Conservation (phyloP, 2,113 vertebrate genomes). For the Psittacus erithacus region DNA sequence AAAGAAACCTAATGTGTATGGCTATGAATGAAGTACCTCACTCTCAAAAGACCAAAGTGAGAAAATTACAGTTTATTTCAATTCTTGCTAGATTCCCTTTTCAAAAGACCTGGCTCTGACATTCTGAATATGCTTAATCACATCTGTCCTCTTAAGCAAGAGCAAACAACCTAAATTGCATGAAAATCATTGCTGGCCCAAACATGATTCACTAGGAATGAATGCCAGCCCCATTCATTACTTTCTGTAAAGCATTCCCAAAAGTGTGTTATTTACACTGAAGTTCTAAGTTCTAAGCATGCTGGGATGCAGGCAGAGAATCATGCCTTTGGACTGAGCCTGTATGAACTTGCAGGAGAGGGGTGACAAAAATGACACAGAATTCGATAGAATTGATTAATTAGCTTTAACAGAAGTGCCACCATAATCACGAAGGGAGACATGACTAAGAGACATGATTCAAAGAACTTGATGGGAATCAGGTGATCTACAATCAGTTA, state of each 20-base stretch:
- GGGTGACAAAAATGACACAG: neutral
- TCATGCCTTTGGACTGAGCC: neutral
- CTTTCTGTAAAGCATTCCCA: neutral
- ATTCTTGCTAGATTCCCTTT: neutral
- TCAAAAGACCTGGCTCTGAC: neutral
- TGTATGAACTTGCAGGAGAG: neutral
- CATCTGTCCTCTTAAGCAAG: neutral
- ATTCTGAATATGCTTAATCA: neutral
- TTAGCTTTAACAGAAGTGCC: neutral
- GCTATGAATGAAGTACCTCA: neutral
- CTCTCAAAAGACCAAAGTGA: neutral
- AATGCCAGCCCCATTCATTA: slow-evolving; percentile 5
- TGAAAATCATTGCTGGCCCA: neutral
- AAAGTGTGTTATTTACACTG: neutral
- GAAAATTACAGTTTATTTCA: neutral
- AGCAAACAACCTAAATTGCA: neutral
- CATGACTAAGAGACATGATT: neutral
- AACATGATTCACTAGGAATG: neutral
- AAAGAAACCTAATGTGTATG: neutral
- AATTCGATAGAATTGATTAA: neutral
- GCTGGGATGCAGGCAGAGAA: neutral
- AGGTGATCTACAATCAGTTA: neutral
- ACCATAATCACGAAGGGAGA: neutral
- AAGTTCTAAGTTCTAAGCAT: neutral
- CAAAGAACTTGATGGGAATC: neutral